Base-by-base conservation (phyloP, 1,140 invertebrate species). In the Bathynomus jamesi region DNA sequence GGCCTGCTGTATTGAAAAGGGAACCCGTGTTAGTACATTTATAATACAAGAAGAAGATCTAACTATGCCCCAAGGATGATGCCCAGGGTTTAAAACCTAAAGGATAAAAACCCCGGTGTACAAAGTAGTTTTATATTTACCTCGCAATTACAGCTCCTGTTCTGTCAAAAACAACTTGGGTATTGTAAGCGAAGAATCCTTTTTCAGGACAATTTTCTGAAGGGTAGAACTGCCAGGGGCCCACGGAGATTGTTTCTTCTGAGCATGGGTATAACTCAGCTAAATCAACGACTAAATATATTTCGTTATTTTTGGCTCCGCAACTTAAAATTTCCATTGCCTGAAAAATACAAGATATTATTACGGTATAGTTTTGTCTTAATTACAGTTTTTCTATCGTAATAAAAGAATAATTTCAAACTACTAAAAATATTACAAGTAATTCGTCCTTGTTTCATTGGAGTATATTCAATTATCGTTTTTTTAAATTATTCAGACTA, bases 141-240 rank as follows among this genome's bases (percentile, higher is more conserved):
- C 69, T 65, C 1, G 69, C 62, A 13, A 70, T 70, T 28, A 70
- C 61, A n/a, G 28, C 30, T 32, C 69, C 69, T 27, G 13, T 65
- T 40, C 69, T 60, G 69, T 70, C 69, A 10, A 70, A 70, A 29
- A 70, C 69, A 17, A 63, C 61, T 29, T 70, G 60, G 3, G 69
- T 64, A 60, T 70, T 70, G 61, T 64, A 63, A 60, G 65, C 31
- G 25, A 30, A 64, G 3, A 65, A 28, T 3, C 31, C 61, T 30
- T 31, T 60, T 2, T 60, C 31, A 11, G 62, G 69, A n/a, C 62
- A 63, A 25, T 63, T 63, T 28, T 63, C 40, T 3, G 40, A 53
- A n/a, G n/a, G n/a, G n/a, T n/a, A n/a, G n/a, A n/a, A n/a, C n/a
- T 53, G 67, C n/a, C 62, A 63, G 2, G 40, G 40, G 2, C 11